A percentile compares a stretch with the other conserved stretches of the same genome.
These are phyloP conservation scores for Rhinoptilus africanus DNA, from an alignment of 2,113 vertebrate genomes.

Conservation along the genomic window DNA sequence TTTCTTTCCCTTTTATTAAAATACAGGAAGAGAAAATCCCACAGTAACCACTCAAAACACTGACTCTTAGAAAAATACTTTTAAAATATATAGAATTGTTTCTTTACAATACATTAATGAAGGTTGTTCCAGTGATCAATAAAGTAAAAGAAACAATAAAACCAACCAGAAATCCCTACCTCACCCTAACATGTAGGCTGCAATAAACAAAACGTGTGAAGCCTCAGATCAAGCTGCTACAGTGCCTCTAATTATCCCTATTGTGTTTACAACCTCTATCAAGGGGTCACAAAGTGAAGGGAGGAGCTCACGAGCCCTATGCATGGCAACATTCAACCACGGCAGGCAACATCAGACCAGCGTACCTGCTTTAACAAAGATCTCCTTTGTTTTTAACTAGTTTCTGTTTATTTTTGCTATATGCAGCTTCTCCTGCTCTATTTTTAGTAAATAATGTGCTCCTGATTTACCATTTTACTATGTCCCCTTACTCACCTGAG, in stretches of 20 bases:
- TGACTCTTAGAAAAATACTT: not conserved
- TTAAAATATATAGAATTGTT: not conserved
- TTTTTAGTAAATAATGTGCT: constrained; percentile 1
- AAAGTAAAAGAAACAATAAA: constrained; percentile 17
- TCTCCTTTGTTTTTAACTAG: not conserved
- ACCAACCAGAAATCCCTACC: not conserved
- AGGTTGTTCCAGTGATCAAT: not conserved
- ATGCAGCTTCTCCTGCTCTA: not conserved
- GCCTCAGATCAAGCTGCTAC: not conserved
- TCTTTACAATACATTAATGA: not conserved
- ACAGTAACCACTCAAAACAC: not conserved
- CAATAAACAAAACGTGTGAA: not conserved
- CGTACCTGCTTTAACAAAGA: not conserved
- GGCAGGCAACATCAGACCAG: not conserved
- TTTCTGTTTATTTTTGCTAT: constrained; percentile 21
- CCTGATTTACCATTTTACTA: not conserved
- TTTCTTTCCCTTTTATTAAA: not conserved
- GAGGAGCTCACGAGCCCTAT: not conserved
- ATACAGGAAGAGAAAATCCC: not conserved
- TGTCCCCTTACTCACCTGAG: not conserved
- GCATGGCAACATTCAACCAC: not conserved
- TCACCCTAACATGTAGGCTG: not conserved
- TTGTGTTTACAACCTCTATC: not conserved
- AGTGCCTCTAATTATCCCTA: not conserved
- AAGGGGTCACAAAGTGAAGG: not conserved